Evolutionary conservation across 2,113 vertebrate genomes (phyloP), one percentile per base, ranked within the genome.

Genomic region (Helogale parvula): DNA sequence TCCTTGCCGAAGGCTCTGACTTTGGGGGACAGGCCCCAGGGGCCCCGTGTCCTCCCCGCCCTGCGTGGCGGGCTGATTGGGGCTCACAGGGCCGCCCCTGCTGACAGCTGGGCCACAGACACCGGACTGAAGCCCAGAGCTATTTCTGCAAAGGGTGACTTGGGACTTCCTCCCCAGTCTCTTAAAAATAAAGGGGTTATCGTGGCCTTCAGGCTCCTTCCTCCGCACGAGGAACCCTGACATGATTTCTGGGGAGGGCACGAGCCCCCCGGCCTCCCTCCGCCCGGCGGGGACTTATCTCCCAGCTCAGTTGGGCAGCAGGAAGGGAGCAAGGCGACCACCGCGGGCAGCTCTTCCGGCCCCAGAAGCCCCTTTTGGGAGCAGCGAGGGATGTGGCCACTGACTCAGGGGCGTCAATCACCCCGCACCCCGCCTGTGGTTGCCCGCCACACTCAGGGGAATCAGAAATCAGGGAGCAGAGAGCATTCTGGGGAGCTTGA

Each of bases 101-200:
- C 76, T n/a, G 85, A 72, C 96, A 72, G 91, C 96, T 31, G 95
- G 33, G 90, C 57, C 90, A 60, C 97, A 69, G 95, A 60, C 19
- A 0, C 96, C 90, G n/a, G 88, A 93, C 87, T 31, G 81, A 41
- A 66, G 90, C 87, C 19, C n/a, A 0, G 88, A 96, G 97, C 95
- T 98, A 98, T 98, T 98, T 98, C 97, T 98, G 97, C 96, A 17
- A 47, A 74, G 94, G 54, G 90, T 98, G 97, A 98, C 96, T 97
- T 81, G 94, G 88, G 97, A 88, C 88, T 98, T 98, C 98, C 98
- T 96, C 88, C 95, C 77, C 69, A 95, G 96, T 94, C 98, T 98
- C 98, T 98, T 97, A 98, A 98, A 98, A 98, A 98, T 97, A 96
- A 88, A 93, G 23, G 76, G 57, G 84, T 99, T 99, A 99, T 99